Base-by-base conservation (phyloP, 2,888 invertebrate species). In the Tetranychus piercei region DNA sequence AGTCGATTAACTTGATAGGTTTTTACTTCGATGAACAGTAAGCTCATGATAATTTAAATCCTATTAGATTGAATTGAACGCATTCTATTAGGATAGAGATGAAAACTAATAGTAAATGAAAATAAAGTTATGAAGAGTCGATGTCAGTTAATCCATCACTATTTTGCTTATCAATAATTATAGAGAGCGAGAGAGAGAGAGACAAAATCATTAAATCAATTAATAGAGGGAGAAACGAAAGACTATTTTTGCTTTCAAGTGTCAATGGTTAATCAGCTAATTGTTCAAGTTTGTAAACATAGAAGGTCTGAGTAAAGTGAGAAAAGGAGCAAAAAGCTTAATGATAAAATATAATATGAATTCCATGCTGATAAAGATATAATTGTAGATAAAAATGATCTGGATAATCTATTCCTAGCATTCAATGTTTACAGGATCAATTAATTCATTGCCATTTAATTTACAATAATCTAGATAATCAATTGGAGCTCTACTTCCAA, bases 21-120 rank as follows among this genome's bases (percentile, higher is more conserved):
- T 34, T 34, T 34, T 34, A 34, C 34, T 34, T 34, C 15, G 11
- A 55, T 15, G 11, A 55, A 55, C 55, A 55, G 15, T 55, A 55
- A 55, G 55, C 55, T 55, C 55, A 55, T 55, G 55, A 55, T 55
- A 55, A 55, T 55, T 55, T 55, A 55, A 45, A 55, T 55, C 55
- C 55, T 55, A 55, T 55, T 55, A 34, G 55, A 55, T 15, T 15
- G 55, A 55, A 55, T 1, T 15, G 15, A 55, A 55, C 1, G 7
- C 55, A 55, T 6, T 55, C 55, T 15, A 55, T 2, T 55, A 15
- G 55, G 55, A 15, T 55, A 15, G 15, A 55, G 55, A 55, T 15
- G 15, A 55, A 55, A 55, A 15, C 11, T 55, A 55, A 55, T 55
- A 34, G 34, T 34, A 34, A 34, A 34, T 34, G 34, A 34, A 34